Evolutionary conservation across 2,888 invertebrate species (phyloP), one percentile per base, ranked within the genome.

Genomic region (Lithophane socia): DNA sequence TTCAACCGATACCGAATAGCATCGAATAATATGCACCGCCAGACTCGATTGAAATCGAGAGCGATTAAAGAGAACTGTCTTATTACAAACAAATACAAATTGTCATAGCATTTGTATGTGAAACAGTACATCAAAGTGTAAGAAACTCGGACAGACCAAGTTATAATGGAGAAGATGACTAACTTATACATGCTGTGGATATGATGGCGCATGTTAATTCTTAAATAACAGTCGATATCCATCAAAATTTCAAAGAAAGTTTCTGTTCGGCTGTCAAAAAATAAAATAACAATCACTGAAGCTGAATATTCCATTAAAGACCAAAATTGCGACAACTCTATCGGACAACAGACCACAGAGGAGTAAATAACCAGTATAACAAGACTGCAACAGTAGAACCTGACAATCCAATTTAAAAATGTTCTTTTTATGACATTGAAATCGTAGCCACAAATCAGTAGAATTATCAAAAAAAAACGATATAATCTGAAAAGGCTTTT

Each of bases 31-130:
- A 93, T 85, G 75, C 93, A 95, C 60, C 96, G 90, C 96, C 95
- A 96, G 0, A 95, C 93, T 79, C 96, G 88, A 84, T 93, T 94
- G 5, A 94, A 82, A 87, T 96, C 96, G 18, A 96, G 89, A 21
- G 94, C 92, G 8, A 95, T 80, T 3, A 94, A 88, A 1, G 94
- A 92, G n/a, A 93, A 88, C 47, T 93, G 89, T 69, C 92, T 92
- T 0, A 95, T 79, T 0, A 91, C 18, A 75, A 91, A 96, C 2
- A 91, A 75, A 16, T 29, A 1, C 0, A 94, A 73, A 42, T 86
- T 68, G 1, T 88, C 79, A 37, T 89, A 94, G 63, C 94, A 95
- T 0, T 74, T 13, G 69, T 90, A 90, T 0, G 82, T 84, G 0
- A 80, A 52, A 70, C 95, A 96, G 67, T 92, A 94, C 2, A 92